phyloP scores from a whole-genome alignment of 2,888 invertebrate species.

The Drosophila neutralis region DNA sequence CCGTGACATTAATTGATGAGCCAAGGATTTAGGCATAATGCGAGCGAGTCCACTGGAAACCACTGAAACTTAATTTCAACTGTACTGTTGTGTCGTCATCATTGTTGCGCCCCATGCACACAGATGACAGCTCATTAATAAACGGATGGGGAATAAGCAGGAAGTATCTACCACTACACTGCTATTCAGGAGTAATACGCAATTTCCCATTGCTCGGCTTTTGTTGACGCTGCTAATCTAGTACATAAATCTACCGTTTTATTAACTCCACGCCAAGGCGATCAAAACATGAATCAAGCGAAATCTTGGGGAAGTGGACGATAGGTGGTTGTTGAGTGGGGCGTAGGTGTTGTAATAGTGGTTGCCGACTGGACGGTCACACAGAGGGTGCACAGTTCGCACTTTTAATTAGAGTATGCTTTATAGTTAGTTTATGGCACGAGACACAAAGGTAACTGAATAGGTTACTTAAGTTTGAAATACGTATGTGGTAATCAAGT shows the following conservation, averaged over 20 bases:
- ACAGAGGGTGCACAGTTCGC: constrained; percentile 38
- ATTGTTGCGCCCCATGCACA: constrained; percentile 8
- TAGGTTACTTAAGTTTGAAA: constrained; percentile 6
- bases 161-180: constrained; percentile 5
- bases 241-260: constrained; percentile 72
- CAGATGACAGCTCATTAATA: constrained; percentile 75
- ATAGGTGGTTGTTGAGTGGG: constrained; percentile 1
- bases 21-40: constrained; percentile 50
- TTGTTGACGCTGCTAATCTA: constrained; percentile 72
- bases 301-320: not conserved
- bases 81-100: constrained; percentile 51
- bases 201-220: constrained; percentile 28
- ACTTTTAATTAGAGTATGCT: constrained; percentile 50
- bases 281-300: constrained; percentile 36
- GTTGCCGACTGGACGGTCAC: constrained; percentile 32
- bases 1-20: constrained; percentile 73
- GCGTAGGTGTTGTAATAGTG: constrained; percentile 7
- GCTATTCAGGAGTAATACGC: constrained; percentile 11
- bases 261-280: constrained; percentile 65
- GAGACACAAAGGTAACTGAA: not conserved
- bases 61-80: constrained; percentile 30
- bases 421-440: constrained; percentile 10
- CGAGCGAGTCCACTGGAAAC: constrained; percentile 10
- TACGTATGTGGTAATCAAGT: not conserved
- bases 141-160: constrained; percentile 43